Evolutionary conservation across 1,140 invertebrate genomes (phyloP).

Genomic region (Orius insidiosus): DNA sequence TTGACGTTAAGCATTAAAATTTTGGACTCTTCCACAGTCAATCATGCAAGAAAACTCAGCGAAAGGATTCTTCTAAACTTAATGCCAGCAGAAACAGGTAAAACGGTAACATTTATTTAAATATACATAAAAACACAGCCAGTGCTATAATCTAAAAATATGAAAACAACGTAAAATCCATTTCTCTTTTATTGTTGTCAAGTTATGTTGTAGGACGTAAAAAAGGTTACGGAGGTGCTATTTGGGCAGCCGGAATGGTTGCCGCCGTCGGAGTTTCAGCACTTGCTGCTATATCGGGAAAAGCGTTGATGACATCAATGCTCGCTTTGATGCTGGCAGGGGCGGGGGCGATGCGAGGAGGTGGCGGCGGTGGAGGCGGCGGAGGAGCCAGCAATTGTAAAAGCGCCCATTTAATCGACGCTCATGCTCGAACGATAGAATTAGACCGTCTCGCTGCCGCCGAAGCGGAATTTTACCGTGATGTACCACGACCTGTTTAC

Average conservation of each 20-base stretch:
- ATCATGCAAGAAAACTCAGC: slow-evolving; percentile 26
- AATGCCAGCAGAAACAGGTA: neutral
- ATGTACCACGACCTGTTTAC: too few species aligned
- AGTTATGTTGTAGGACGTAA: slow-evolving; percentile 6
- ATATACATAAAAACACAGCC: too few species aligned
- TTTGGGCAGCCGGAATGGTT: slow-evolving; percentile 41
- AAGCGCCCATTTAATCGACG: slow-evolving; percentile 7
- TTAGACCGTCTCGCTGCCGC: neutral
- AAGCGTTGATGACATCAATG: slow-evolving; percentile 60
- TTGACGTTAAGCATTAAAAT: slow-evolving; percentile 55
- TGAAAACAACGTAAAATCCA: neutral
- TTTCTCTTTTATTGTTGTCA: neutral
- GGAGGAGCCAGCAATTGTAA: neutral
- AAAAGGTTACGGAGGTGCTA: slow-evolving; percentile 15
- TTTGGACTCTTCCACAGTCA: slow-evolving; percentile 41
- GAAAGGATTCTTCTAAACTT: slow-evolving; percentile 10
- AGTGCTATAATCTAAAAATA: neutral
- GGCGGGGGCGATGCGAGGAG: slow-evolving; percentile 18
- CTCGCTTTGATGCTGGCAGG: slow-evolving; percentile 56
- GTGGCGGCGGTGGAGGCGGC: neutral
- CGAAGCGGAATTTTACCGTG: neutral
- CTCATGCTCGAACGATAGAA: neutral
- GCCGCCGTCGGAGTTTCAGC: slow-evolving; percentile 53
- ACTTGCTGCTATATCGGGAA: slow-evolving; percentile 54
- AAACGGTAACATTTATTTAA: too few species aligned